These are phyloP conservation scores for Tortricodes alternella DNA, from an alignment of 2,888 invertebrate genomes.

Conservation along the genomic window DNA sequence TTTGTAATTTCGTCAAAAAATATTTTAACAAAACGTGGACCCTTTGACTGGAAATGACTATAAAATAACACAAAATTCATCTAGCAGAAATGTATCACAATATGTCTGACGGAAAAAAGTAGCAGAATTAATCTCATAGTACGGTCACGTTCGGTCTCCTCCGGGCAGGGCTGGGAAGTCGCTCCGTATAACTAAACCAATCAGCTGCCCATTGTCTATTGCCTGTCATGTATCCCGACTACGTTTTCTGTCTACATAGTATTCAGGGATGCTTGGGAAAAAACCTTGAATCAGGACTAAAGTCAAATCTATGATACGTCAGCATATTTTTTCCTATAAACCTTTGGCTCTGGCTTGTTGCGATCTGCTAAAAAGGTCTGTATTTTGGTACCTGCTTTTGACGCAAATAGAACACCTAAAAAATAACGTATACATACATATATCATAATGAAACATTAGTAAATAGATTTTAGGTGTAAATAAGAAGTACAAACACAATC, in stretches of 20 bases:
- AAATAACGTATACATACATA: too few relatives aligned
- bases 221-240: conserved; percentile 40
- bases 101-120: conserved; percentile 11
- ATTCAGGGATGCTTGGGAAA: neutral
- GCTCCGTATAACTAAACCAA: conserved; percentile 75
- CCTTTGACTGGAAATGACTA: neutral
- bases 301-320: neutral
- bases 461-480: too few relatives aligned
- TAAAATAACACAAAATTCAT: neutral
- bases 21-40: neutral
- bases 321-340: neutral
- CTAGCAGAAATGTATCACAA: neutral
- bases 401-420: too few relatives aligned
- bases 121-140: conserved; percentile 16
- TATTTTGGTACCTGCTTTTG: neutral
- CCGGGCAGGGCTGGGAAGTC: conserved; percentile 60
- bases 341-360: neutral
- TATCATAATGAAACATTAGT: too few relatives aligned
- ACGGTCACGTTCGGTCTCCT: conserved; percentile 58
- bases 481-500: too few relatives aligned
- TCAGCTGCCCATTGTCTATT: conserved; percentile 70
- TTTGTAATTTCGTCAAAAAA: too few relatives aligned
- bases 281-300: conserved; percentile 1
- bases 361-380: neutral
- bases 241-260: neutral